A percentile compares a stretch with the other conserved stretches of the same genome.
Evolutionary conservation across 2,888 invertebrate species (phyloP).

Genomic region (Steinernema carpocapsae): DNA sequence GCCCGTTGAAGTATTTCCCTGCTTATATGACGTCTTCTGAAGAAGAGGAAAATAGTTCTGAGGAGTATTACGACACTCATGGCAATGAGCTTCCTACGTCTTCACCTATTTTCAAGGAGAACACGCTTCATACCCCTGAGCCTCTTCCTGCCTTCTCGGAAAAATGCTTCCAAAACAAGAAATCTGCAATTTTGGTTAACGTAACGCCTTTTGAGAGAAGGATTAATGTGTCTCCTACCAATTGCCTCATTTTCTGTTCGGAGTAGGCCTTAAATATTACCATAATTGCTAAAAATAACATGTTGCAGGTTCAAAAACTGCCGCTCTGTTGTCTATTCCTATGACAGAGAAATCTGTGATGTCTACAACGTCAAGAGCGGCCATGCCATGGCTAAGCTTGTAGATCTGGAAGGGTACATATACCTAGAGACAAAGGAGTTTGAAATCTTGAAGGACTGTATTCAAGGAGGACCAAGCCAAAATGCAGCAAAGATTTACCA

Average conservation of each 20-base stretch:
- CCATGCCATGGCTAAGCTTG: conserved; percentile 22
- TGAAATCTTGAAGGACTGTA: not conserved
- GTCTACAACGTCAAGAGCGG: conserved; percentile 20
- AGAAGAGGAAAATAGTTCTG: conserved; percentile 21
- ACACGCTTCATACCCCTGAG: conserved; percentile 12
- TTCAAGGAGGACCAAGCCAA: conserved; percentile 12
- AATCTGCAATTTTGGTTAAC: conserved; percentile 3
- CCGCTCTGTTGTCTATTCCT: conserved; percentile 10
- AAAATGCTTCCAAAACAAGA: conserved; percentile 18
- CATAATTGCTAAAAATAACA: not conserved
- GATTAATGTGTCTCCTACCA: conserved; percentile 12
- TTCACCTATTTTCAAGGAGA: conserved; percentile 4
- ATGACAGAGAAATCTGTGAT: conserved; percentile 24
- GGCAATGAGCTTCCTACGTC: not conserved
- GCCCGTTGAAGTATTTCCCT: conserved; percentile 22
- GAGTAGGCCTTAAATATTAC: not conserved
- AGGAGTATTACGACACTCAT: conserved; percentile 11
- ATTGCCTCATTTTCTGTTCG: conserved; percentile 19
- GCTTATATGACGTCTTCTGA: conserved; percentile 9
- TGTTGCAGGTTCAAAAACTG: conserved; percentile 19
- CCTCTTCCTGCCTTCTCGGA: conserved; percentile 21
- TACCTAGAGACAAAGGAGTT: conserved; percentile 2
- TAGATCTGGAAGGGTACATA: conserved; percentile 1
- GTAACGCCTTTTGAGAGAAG: conserved; percentile 18
- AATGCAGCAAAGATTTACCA: not conserved